Conservation (phyloP, 2,888 invertebrate species). For the Ectemnius lituratus region DNA sequence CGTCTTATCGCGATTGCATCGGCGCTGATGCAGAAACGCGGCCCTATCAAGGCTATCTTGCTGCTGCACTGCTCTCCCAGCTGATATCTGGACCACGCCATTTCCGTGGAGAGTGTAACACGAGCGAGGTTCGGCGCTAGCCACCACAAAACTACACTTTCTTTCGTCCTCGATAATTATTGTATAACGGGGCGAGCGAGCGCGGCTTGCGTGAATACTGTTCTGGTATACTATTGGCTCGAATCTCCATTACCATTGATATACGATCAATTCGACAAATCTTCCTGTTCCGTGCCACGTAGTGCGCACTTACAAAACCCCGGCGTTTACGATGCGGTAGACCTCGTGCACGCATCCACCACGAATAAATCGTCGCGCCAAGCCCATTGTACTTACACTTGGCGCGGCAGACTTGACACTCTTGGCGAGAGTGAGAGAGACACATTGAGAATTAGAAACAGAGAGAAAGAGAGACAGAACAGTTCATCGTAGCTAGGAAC, state of each 20-base stretch:
- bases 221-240: conserved; percentile 28
- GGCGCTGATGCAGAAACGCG: conserved; percentile 28
- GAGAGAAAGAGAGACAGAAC: too few relatives aligned
- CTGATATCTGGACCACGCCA: not conserved
- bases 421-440: not conserved
- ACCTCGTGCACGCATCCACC: conserved; percentile 17
- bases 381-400: conserved; percentile 11
- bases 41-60: conserved; percentile 22
- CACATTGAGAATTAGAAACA: too few relatives aligned
- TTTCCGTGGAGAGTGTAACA: conserved; percentile 19
- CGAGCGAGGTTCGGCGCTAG: conserved; percentile 12
- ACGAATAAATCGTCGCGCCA: conserved; percentile 16
- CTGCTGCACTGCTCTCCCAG: conserved; percentile 1
- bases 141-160: conserved; percentile 17
- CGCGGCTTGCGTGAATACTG: conserved; percentile 37
- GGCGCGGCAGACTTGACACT: not conserved
- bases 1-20: conserved; percentile 14
- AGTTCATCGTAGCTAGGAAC: not conserved
- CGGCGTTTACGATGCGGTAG: conserved; percentile 43
- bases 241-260: conserved; percentile 48
- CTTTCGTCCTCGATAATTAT: conserved; percentile 32
- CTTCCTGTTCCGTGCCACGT: conserved; percentile 3
- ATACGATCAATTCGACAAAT: conserved; percentile 39
- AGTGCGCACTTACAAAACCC: conserved; percentile 15
- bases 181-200: conserved; percentile 23